Percentiles rank a stretch among this genome's conserved stretches.
Conservation (phyloP, 2,888 invertebrate genomes). For the Scaptomyza cyrtandrae region DNA sequence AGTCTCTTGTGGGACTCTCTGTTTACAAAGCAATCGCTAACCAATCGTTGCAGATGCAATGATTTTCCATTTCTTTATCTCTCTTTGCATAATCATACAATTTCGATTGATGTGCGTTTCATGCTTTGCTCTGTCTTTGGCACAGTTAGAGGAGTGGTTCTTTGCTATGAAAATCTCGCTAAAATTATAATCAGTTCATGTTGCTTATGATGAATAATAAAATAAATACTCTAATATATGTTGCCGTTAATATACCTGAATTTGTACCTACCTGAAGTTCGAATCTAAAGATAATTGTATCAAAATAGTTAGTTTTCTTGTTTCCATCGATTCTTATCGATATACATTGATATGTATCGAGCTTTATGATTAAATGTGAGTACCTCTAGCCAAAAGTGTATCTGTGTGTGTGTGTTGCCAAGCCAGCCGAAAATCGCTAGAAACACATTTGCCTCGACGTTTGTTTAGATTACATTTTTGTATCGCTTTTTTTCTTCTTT, state of each 20-base stretch:
- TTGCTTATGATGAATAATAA: background rate
- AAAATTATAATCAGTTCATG: background rate
- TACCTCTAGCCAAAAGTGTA: background rate
- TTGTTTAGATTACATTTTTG: conserved; percentile 44
- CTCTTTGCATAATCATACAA: conserved; percentile 50
- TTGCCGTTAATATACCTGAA: no score
- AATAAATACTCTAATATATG: background rate
- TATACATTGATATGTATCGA: background rate
- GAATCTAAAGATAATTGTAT: no score
- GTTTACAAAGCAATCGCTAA: conserved; percentile 27
- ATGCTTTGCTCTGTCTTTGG: no score
- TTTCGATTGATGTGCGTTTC: conserved; percentile 15
- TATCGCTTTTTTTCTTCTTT: background rate
- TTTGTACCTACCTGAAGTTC: no score
- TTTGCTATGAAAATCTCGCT: conserved; percentile 19
- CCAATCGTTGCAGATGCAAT: conserved; percentile 27
- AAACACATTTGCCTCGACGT: conserved; percentile 21
- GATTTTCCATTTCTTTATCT: conserved; percentile 1
- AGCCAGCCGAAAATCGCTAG: conserved; percentile 21
- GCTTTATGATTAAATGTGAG: background rate
- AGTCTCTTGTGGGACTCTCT: conserved; percentile 5
- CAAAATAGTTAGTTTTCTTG: no score
- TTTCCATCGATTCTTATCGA: no score
- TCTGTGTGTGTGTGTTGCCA: conserved; percentile 34
- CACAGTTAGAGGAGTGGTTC: no score